These are phyloP conservation scores for Diploscapter pachys DNA, from an alignment of 1,140 invertebrate species.

Conservation along the genomic window DNA sequence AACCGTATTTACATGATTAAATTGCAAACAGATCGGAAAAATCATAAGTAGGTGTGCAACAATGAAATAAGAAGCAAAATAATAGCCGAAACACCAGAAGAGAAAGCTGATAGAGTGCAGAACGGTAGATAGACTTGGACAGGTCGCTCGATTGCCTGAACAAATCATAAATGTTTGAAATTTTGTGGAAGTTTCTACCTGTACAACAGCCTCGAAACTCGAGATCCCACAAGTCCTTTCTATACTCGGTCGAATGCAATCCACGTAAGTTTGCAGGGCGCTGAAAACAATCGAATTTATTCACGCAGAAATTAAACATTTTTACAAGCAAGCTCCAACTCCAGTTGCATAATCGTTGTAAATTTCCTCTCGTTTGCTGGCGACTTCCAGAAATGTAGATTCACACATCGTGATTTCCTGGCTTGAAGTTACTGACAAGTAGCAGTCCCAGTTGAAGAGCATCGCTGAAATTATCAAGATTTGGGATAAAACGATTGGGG, in stretches of 20 bases:
- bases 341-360: conserved; percentile 26
- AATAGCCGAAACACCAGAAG: background rate
- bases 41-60: background rate
- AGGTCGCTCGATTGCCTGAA: conserved; percentile 27
- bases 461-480: background rate
- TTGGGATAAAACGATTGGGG: background rate
- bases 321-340: conserved; percentile 27
- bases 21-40: background rate
- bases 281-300: conserved; percentile 6
- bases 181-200: background rate
- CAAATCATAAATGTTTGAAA: background rate
- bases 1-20: too few species aligned
- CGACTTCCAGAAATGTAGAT: conserved; percentile 14
- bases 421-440: conserved; percentile 20
- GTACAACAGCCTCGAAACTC: conserved; percentile 8
- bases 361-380: conserved; percentile 17
- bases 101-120: conserved; percentile 17
- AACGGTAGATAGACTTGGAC: conserved; percentile 29
- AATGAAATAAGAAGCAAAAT: conserved; percentile 3
- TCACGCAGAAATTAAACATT: background rate
- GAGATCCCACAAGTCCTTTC: conserved; percentile 24
- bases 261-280: conserved; percentile 26
- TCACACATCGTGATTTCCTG: conserved; percentile 26
- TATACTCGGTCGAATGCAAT: conserved; percentile 25
- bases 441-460: conserved; percentile 26